These are phyloP conservation scores for Saccostrea cuccullata DNA, from an alignment of 1,140 invertebrate genomes.

Conservation along the genomic window DNA sequence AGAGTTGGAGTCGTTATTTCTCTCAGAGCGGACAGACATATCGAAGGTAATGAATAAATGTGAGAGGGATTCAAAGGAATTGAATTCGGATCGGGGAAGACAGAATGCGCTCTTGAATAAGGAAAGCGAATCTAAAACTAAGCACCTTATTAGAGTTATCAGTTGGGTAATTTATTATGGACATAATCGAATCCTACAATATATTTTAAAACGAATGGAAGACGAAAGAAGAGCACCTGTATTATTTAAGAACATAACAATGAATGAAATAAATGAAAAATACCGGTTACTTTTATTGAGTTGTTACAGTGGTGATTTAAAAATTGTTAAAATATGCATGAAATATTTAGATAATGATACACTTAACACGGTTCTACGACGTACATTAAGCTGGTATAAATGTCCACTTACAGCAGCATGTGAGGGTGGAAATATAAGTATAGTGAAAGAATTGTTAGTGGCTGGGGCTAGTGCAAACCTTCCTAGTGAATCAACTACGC, in stretches of 20 bases:
- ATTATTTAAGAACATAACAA: too few relatives aligned
- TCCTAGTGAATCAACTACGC: background rate
- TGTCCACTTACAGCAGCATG: background rate
- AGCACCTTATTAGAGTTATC: background rate
- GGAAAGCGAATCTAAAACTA: too few relatives aligned
- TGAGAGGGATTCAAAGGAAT: too few relatives aligned
- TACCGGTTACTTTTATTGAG: background rate
- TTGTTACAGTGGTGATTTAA: background rate
- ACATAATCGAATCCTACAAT: background rate
- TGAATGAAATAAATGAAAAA: background rate
- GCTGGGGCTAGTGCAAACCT: background rate
- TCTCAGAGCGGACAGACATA: background rate
- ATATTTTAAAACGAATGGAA: background rate
- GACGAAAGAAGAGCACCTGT: too few relatives aligned
- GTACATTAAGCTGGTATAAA: too few relatives aligned
- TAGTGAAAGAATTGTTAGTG: background rate
- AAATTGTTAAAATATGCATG: background rate
- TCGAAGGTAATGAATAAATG: too few relatives aligned
- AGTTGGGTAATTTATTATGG: background rate
- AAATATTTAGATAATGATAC: background rate
- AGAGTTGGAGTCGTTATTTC: background rate
- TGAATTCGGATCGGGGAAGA: too few relatives aligned
- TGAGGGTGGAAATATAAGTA: background rate
- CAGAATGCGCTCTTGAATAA: too few relatives aligned
- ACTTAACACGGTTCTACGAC: too few relatives aligned